Evolutionary conservation across 2,113 vertebrate species (phyloP).

Genomic region (Platycercus adscitus): DNA sequence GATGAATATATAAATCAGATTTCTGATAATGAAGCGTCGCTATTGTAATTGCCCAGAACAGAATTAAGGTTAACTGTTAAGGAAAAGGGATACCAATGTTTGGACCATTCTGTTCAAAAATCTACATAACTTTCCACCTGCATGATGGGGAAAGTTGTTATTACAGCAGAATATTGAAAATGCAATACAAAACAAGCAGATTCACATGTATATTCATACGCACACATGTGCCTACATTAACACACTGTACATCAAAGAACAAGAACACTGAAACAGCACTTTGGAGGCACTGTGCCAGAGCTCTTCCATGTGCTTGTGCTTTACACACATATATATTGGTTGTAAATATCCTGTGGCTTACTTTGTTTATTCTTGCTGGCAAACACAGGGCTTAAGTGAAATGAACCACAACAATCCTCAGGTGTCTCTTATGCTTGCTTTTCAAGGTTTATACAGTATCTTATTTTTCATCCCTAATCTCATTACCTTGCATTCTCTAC

Average conservation of each 20-base stretch:
- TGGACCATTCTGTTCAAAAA: not conserved
- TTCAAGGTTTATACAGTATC: not conserved
- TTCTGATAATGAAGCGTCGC: not conserved
- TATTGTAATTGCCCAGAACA: not conserved
- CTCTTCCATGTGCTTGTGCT: not conserved
- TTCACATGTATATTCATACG: not conserved
- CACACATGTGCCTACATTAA: not conserved
- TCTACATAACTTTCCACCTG: not conserved
- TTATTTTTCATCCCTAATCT: conserved; percentile 43
- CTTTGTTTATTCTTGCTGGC: not conserved
- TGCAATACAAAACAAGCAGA: not conserved
- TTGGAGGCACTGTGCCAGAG: not conserved
- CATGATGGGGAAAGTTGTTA: not conserved
- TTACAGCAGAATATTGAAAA: not conserved
- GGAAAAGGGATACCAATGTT: not conserved
- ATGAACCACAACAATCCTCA: not conserved
- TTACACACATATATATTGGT: not conserved
- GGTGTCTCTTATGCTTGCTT: not conserved
- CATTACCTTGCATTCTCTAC: not conserved
- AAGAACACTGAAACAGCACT: not conserved
- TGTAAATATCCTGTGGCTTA: not conserved
- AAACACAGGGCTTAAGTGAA: not conserved
- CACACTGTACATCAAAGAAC: not conserved
- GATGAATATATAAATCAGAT: not conserved
- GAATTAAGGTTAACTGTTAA: not conserved